phyloP scores from a whole-genome alignment of 1,140 invertebrate genomes.

The Agraylea sexmaculata region DNA sequence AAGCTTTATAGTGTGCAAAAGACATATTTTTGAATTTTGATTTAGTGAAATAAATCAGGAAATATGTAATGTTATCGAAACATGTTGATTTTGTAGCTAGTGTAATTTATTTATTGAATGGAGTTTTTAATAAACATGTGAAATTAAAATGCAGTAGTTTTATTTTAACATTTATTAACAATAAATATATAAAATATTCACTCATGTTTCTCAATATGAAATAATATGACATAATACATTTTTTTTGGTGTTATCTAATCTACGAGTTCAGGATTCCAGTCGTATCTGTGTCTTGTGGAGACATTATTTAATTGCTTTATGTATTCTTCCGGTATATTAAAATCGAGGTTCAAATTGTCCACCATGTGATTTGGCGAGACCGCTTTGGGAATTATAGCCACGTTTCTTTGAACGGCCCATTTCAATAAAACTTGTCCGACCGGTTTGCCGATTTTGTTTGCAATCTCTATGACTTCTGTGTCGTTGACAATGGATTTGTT shows the following conservation, averaged over 20 bases:
- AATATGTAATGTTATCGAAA: no score
- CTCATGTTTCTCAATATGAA: no score
- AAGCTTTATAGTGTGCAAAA: no score
- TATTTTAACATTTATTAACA: no score
- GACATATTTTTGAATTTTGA: no score
- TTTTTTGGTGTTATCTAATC: conserved; percentile 26
- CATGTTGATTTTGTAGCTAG: no score
- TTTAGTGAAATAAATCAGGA: no score
- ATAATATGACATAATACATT: no score
- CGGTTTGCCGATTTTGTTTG: conserved; percentile 31
- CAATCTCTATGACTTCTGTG: conserved; percentile 29
- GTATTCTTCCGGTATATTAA: conserved; percentile 30
- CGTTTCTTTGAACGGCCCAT: conserved; percentile 37
- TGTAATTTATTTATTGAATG: no score
- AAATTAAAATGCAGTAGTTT: no score
- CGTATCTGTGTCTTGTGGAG: conserved; percentile 34
- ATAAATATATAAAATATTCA: no score
- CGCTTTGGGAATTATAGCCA: conserved; percentile 46
- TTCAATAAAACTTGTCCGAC: conserved; percentile 42
- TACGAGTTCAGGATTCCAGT: conserved; percentile 39
- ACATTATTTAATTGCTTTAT: conserved; percentile 33
- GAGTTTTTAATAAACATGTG: no score
- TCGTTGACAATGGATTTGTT: conserved; percentile 14
- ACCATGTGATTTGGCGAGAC: conserved; percentile 35
- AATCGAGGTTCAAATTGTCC: conserved; percentile 40